Base-by-base conservation (phyloP, 1,140 invertebrate genomes). In the Anastatus disparis region DNA sequence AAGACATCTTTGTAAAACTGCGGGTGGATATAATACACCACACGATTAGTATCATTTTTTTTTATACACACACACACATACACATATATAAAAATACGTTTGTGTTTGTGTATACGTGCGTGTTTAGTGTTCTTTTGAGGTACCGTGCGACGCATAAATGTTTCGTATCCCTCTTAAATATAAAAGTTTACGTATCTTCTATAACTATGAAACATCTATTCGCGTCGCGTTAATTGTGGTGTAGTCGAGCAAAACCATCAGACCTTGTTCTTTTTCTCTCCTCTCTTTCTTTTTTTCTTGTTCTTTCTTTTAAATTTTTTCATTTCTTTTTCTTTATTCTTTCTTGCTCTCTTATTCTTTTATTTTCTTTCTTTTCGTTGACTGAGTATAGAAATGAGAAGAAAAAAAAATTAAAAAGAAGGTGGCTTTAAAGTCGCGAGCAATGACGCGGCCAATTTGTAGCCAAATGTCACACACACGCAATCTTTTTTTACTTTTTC, bases 381-480 rank as follows among this genome's bases (percentile, higher is more conserved):
- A 15, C n/a, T 50, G 20, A 20, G 17, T 20, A 1, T 12, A 26
- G 13, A n/a, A 17, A 17, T 29, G 27, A 58, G 17, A 70, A 35
- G 56, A 53, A 69, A 50, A 31, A 22, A 29, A n/a, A 38, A 17
- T 15, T 35, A 74, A 52, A 67, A 69, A 76, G 75, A 76, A 74
- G 69, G 58, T 75, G 42, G 15, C 24, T 65, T n/a, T 42, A 74
- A 74, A 71, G 58, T 76, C 72, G 76, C 73, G 71, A 69, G 79
- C 82, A 83, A 83, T 84, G 82, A 84, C 80, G 77, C 78, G 83
- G 78, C 77, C 81, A 85, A 86, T 86, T 85, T 86, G 84, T 86
- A 84, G 82, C 78, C 72, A 76, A 81, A 78, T 84, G 84, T 85
- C 83, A 84, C 31, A 3, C 46, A 3, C 46, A 8, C 40, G 20